A percentile compares a stretch with the other conserved stretches of the same genome.
These are phyloP conservation scores for Corythoichthys intestinalis DNA, from an alignment of 2,113 vertebrate species.

Conservation along the genomic window DNA sequence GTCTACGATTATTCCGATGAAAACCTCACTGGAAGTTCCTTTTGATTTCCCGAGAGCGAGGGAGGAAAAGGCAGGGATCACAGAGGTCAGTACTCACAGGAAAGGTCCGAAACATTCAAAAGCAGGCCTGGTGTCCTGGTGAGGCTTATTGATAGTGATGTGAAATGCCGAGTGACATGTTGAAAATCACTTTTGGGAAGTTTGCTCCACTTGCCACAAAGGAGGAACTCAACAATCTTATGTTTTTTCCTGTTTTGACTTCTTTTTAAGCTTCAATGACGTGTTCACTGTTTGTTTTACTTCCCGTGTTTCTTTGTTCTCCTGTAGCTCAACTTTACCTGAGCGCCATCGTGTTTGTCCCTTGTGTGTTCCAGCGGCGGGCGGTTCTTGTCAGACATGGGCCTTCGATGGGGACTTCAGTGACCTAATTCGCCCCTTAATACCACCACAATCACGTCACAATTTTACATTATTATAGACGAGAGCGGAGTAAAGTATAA, in stretches of 20 bases:
- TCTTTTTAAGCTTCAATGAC: background rate
- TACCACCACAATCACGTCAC: no score
- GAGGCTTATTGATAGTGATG: background rate
- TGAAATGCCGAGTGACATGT: background rate
- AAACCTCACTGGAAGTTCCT: background rate
- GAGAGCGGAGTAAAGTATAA: no score
- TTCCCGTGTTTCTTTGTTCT: slow-evolving; percentile 12
- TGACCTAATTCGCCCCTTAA: no score
- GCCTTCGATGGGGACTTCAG: no score
- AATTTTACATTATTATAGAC: no score
- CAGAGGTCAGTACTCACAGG: background rate
- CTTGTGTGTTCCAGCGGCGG: background rate
- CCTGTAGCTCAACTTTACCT: background rate
- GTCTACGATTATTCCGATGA: background rate
- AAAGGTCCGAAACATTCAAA: background rate
- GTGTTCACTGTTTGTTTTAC: slow-evolving; percentile 8
- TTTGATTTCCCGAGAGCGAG: background rate
- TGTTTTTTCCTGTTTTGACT: slow-evolving; percentile 11
- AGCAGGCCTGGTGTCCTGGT: background rate
- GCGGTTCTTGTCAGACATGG: no score
- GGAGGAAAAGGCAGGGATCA: background rate
- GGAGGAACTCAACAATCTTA: background rate
- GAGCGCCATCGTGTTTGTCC: background rate
- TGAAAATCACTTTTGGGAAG: slow-evolving; percentile 9
- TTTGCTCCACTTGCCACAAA: background rate